phyloP scores from a whole-genome alignment of 2,888 invertebrate species.

The Stictocephala bisonia region DNA sequence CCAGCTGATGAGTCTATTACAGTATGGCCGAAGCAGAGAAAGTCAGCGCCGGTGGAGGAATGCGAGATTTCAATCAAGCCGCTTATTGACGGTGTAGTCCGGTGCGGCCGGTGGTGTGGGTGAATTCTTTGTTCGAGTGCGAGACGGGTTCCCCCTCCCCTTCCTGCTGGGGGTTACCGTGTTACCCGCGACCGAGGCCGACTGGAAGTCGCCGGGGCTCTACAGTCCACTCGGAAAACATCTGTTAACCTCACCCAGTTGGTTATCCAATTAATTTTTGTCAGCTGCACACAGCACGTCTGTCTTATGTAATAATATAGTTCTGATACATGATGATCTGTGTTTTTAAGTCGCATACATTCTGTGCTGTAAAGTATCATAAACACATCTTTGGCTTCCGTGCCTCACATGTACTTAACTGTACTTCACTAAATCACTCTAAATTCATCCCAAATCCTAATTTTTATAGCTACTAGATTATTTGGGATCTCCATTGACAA shows the following conservation, averaged over 20 bases:
- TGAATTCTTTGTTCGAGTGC: constrained; percentile 26
- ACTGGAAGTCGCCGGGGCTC: constrained; percentile 12
- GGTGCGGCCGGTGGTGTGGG: constrained; percentile 25
- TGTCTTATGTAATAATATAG: too few species aligned
- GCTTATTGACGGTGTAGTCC: constrained; percentile 20
- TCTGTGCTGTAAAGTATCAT: too few species aligned
- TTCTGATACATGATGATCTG: too few species aligned
- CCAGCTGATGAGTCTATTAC: constrained; percentile 33
- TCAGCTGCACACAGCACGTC: too few species aligned
- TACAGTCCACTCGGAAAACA: constrained; percentile 5
- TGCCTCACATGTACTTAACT: too few species aligned
- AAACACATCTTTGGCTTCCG: too few species aligned
- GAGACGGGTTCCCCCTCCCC: neutral
- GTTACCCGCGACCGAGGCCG: constrained; percentile 1
- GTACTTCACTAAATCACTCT: too few species aligned
- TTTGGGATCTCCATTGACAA: too few species aligned
- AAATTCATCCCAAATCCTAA: too few species aligned
- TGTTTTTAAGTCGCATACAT: too few species aligned
- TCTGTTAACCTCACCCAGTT: neutral
- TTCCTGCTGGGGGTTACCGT: neutral
- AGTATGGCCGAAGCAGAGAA: neutral
- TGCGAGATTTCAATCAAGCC: constrained; percentile 39
- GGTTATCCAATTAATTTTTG: too few species aligned
- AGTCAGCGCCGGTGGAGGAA: neutral
- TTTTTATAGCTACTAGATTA: too few species aligned